Conservation (phyloP, 2,113 vertebrate species). For the Eupsittula cactorum region DNA sequence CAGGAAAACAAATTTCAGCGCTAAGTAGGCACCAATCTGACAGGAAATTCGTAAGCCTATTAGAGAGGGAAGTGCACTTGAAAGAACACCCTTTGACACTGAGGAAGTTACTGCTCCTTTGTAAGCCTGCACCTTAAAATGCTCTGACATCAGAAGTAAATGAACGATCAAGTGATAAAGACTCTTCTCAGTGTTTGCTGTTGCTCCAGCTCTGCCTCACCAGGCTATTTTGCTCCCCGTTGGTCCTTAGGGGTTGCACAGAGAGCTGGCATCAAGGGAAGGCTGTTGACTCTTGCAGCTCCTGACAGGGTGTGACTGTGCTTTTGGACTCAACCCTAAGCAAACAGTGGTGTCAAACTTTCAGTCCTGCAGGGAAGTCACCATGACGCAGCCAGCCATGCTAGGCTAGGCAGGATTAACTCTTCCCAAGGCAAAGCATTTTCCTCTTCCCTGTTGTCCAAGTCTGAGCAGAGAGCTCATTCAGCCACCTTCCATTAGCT, state of each 20-base stretch:
- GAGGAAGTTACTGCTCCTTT: not conserved
- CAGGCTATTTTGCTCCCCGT: not conserved
- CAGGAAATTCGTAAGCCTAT: not conserved
- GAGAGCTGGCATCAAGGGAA: not conserved
- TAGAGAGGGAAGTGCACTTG: not conserved
- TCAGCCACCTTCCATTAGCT: not conserved
- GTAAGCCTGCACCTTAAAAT: not conserved
- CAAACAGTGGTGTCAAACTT: not conserved
- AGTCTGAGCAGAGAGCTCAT: not conserved
- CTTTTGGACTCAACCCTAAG: constrained; percentile 13
- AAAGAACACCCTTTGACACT: not conserved
- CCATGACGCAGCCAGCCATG: not conserved
- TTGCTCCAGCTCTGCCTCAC: not conserved
- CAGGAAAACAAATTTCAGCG: not conserved
- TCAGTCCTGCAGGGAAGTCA: not conserved
- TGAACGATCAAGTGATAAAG: not conserved
- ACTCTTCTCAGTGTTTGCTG: not conserved
- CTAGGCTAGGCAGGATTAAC: not conserved
- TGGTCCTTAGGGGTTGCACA: not conserved
- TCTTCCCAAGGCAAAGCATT: not conserved
- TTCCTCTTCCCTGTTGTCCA: not conserved
- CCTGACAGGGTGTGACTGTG: not conserved
- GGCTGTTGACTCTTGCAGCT: rapidly evolving
- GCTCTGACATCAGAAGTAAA: not conserved
- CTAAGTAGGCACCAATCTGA: not conserved